Evolutionary conservation across 2,113 vertebrate genomes (phyloP), one percentile per base, ranked within the genome.

Genomic region (Clupea harengus): DNA sequence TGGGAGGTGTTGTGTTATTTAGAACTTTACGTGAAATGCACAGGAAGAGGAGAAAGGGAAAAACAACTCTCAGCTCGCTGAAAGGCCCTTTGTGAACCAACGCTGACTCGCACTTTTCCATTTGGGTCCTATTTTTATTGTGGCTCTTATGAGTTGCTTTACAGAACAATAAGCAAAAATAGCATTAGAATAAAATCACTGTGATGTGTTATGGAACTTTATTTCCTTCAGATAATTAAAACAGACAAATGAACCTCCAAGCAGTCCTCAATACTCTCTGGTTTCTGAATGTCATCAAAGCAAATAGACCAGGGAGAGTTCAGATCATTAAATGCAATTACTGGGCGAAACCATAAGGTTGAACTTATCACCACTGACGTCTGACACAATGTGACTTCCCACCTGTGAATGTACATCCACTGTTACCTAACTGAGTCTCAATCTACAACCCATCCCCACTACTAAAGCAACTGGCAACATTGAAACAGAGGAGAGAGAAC

Each of bases 91-190:
- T 44, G 72, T 78, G 72, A 78, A 78, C 39, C 11, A 78, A 4
- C 32, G 72, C 72, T 78, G 72, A 78, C 72, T 78, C 72, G 0
- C 28, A 39, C 72, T 78, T 78, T 78, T 78, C 72, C 72, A 78
- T 78, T 78, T 32, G 72, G 28, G 39, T 32, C 2, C 72, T 78
- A 39, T 78, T 78, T 78, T 78, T 78, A 78, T 78, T 44, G 72
- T 78, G 17, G 11, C 11, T 78, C 25, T 78, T 78, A 78, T 39
- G 72, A 39, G 72, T 17, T 32, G 4, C 72, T 78, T 78, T 78
- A 32, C 72, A 50, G 47, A 80, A 83, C 85, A 91, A 88, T 83
- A 50, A 80, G 44, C 44, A 80, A 75, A 22, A 78, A 84, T 75
- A 83, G 67, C 72, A 78, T 78, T 78, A 39, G 15, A 39, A 78